Evolutionary conservation across 2,113 vertebrate genomes (phyloP).

Genomic region (Podilymbus podiceps): DNA sequence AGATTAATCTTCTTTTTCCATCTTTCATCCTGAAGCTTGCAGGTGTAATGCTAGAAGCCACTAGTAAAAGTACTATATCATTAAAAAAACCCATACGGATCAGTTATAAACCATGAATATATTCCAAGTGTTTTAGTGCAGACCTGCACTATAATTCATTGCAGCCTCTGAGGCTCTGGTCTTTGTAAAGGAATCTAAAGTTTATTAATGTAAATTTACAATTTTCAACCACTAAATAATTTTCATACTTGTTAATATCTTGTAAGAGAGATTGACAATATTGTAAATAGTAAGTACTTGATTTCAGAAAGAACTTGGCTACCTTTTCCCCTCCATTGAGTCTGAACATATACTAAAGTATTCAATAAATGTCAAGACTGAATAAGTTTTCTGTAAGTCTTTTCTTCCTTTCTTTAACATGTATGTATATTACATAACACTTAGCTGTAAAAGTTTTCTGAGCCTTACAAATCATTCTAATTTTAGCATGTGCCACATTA

Average conservation of each 20-base stretch:
- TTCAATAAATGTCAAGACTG: neutral
- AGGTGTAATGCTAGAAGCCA: neutral
- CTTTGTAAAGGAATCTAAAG: neutral
- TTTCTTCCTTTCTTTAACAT: neutral
- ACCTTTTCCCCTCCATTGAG: neutral
- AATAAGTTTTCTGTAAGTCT: neutral
- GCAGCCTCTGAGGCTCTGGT: neutral
- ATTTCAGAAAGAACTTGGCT: neutral
- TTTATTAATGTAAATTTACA: slow-evolving; percentile 40
- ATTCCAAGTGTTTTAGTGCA: neutral
- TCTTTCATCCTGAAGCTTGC: neutral
- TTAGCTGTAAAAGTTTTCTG: neutral
- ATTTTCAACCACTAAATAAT: slow-evolving; percentile 5
- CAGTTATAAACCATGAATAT: neutral
- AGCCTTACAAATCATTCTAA: neutral
- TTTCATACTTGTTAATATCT: slow-evolving; percentile 34
- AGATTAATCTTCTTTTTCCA: neutral
- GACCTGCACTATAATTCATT: neutral
- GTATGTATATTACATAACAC: neutral
- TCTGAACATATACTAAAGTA: neutral
- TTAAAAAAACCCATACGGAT: neutral
- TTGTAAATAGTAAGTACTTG: neutral
- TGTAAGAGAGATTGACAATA: neutral
- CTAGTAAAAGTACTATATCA: slow-evolving; percentile 27
- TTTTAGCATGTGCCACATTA: neutral